Evolutionary conservation across 2,888 invertebrate genomes (phyloP), one percentile per base, ranked within the genome.

Genomic region (Clostera curtula): DNA sequence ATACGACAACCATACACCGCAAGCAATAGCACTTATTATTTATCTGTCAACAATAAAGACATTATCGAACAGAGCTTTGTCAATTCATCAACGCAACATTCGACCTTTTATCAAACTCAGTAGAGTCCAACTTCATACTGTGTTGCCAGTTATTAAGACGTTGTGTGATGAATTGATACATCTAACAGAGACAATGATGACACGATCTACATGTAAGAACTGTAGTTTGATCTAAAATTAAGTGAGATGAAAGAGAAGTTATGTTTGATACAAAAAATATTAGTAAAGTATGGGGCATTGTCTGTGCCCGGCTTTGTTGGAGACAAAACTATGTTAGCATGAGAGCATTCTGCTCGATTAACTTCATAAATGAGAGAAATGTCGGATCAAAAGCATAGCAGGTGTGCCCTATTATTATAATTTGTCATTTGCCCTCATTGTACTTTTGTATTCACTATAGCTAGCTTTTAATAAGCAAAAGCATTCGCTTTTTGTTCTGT

Each of bases 351-450:
- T 77, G 77, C 71, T 76, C 82, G 69, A 80, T 83, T 82, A 75
- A 67, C 64, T 58, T 79, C 80, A 83, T 82, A 83, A 82, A 82
- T 80, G 80, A 82, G 82, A 77, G 79, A 79, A 79, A 76, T 80
- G 76, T 72, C 61, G 60, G 80, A 82, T 83, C 83, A 79, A 80
- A 80, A 80, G 82, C 73, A 82, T 77, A 77, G 71, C 83, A 83
- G 83, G 83, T 83, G 82, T 77, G 58, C 63, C 62, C 70, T 72
- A 75, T 82, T 83, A 77, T 71, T 66, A 76, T 72, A 75, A 80
- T 80, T 75, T 76, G 77, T 79, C 77, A 80, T 79, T 74, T 63
- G 64, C 65, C 57, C 62, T 70, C 66, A 65, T 64, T 58, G 59
- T 44, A 51, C 56, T 68, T 68, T 66, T 59, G 63, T 56, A 58